Evolutionary conservation across 2,113 vertebrate species (phyloP).

Genomic region (Plectropomus leopardus): DNA sequence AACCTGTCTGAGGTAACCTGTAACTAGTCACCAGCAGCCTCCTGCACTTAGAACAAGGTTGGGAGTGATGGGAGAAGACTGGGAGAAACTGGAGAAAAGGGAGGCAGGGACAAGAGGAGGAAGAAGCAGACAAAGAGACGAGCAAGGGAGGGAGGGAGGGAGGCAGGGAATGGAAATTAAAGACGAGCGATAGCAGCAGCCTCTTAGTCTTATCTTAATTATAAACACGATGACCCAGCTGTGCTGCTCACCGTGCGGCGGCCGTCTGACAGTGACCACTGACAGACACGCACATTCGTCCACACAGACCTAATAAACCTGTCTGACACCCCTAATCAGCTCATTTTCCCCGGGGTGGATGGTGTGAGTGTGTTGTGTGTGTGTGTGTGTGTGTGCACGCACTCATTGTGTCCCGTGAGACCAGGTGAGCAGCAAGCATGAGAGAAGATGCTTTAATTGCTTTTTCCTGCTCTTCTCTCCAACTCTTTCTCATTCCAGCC

Average conservation of each 20-base stretch:
- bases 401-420: conserved; percentile 44
- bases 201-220: conserved; percentile 74
- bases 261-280: conserved; percentile 32
- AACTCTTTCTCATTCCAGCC: not conserved
- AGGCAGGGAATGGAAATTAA: conserved; percentile 31
- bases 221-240: conserved; percentile 76
- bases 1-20: conserved; percentile 25
- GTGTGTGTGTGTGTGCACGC: conserved; percentile 19
- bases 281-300: conserved; percentile 25
- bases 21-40: not conserved
- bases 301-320: conserved; percentile 72
- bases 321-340: conserved; percentile 71
- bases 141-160: not conserved
- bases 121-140: conserved; percentile 18
- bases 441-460: conserved; percentile 66
- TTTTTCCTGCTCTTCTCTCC: conserved; percentile 51
- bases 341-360: conserved; percentile 33
- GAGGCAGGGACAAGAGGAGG: not conserved
- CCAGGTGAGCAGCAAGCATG: conserved; percentile 62
- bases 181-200: conserved; percentile 59
- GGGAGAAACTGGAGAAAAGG: not conserved
- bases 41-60: not conserved
- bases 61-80: not conserved
- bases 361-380: conserved; percentile 9
- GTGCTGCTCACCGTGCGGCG: conserved; percentile 36